A percentile compares a stretch with the other conserved stretches of the same genome.
Conservation (phyloP, 2,888 invertebrate species). For the Adelphocoris suturalis region DNA sequence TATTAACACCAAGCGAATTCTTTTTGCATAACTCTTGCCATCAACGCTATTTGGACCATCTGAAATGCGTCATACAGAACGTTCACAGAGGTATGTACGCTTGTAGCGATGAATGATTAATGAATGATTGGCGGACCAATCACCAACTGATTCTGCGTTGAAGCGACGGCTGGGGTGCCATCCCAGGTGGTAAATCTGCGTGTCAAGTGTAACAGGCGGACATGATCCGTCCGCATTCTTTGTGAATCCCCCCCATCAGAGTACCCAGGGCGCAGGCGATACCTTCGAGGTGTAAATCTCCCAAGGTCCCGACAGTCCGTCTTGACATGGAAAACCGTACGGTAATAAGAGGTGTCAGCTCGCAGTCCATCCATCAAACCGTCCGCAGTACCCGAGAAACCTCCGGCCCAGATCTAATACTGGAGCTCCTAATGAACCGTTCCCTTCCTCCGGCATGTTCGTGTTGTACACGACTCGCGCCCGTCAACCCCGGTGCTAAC, state of each 20-base stretch:
- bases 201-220: constrained; percentile 51
- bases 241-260: background rate
- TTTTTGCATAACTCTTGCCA: background rate
- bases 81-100: background rate
- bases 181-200: constrained; percentile 41
- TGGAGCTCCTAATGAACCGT: constrained; percentile 48
- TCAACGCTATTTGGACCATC: background rate
- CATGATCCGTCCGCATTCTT: constrained; percentile 53
- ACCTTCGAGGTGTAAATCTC: constrained; percentile 48
- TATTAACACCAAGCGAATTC: background rate
- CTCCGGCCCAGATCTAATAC: constrained; percentile 47
- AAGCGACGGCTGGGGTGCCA: background rate
- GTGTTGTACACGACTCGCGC: constrained; percentile 21
- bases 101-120: constrained; percentile 9
- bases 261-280: constrained; percentile 13
- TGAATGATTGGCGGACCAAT: constrained; percentile 36
- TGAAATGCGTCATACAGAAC: background rate
- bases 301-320: constrained; percentile 30
- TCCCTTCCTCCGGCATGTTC: background rate
- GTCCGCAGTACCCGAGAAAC: constrained; percentile 13
- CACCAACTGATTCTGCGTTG: background rate
- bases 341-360: constrained; percentile 54
- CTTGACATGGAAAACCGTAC: background rate
- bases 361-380: constrained; percentile 47
- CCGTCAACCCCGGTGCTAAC: constrained; percentile 8